Percentiles rank a stretch among this genome's conserved stretches.
These are phyloP conservation scores for Micronycteris hirsuta DNA, from an alignment of 2,113 vertebrate species.

Conservation along the genomic window DNA sequence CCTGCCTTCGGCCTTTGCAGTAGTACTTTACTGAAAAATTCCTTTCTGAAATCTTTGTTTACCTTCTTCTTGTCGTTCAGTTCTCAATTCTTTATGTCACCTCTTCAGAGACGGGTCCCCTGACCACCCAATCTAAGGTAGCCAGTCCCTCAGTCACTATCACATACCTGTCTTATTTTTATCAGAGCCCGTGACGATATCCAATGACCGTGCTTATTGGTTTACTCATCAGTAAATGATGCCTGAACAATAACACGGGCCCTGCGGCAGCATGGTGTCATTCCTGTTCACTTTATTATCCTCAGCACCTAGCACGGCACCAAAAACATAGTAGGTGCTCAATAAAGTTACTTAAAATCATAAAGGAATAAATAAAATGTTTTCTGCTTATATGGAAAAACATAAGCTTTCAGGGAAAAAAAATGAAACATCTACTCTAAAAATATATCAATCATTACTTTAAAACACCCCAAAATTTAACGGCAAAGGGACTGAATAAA, in stretches of 20 bases:
- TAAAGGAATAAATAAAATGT: background rate
- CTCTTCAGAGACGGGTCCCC: background rate
- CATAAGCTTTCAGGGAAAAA: background rate
- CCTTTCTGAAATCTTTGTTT: background rate
- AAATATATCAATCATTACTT: background rate
- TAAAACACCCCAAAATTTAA: constrained; percentile 14
- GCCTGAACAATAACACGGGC: background rate
- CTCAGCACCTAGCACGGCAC: background rate
- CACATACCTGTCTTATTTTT: background rate
- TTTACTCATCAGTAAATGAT: background rate
- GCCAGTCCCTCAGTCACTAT: background rate
- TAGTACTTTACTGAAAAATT: background rate
- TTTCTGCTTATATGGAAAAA: background rate
- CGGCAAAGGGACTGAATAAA: background rate
- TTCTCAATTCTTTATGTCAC: background rate
- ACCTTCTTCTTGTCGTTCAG: background rate
- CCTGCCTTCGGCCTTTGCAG: background rate
- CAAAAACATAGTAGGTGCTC: background rate
- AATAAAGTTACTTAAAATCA: background rate
- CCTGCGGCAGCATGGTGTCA: background rate
- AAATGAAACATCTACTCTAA: background rate
- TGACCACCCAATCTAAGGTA: background rate
- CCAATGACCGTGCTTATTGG: background rate
- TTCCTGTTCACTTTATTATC: background rate
- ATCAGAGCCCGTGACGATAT: background rate